phyloP scores from a whole-genome alignment of 2,888 invertebrate genomes.

The Rhagonycha lutea region DNA sequence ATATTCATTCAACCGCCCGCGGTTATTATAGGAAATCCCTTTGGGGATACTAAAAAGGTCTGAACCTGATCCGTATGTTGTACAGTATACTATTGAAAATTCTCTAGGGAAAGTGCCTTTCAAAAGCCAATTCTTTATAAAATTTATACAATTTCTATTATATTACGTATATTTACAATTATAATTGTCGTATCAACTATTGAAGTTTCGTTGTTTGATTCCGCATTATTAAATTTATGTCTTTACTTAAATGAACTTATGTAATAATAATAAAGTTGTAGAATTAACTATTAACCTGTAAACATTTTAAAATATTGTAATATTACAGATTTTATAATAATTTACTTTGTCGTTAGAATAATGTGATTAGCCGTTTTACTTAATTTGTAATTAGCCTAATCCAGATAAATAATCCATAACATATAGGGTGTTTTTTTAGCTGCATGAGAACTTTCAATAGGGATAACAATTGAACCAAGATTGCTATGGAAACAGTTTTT shows the following conservation, averaged over 20 bases:
- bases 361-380: no score
- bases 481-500: no score
- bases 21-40: conserved; percentile 19
- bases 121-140: conserved; percentile 4
- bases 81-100: not conserved
- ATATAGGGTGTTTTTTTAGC: no score
- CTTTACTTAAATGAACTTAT: not conserved
- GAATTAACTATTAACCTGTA: no score
- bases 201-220: not conserved
- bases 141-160: not conserved
- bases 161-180: not conserved
- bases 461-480: no score
- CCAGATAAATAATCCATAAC: no score
- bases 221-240: not conserved
- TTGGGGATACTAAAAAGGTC: conserved; percentile 20
- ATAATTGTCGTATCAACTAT: not conserved
- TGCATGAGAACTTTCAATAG: no score
- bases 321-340: no score
- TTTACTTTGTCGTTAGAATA: no score
- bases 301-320: no score
- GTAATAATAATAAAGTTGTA: no score
- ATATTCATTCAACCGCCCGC: conserved; percentile 4
- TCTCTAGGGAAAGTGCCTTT: not conserved
- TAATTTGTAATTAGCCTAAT: no score
- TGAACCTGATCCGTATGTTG: conserved; percentile 6